A percentile compares a stretch with the other conserved stretches of the same genome.
phyloP scores from a whole-genome alignment of 1,140 invertebrate genomes.

The Lepidostoma basale region DNA sequence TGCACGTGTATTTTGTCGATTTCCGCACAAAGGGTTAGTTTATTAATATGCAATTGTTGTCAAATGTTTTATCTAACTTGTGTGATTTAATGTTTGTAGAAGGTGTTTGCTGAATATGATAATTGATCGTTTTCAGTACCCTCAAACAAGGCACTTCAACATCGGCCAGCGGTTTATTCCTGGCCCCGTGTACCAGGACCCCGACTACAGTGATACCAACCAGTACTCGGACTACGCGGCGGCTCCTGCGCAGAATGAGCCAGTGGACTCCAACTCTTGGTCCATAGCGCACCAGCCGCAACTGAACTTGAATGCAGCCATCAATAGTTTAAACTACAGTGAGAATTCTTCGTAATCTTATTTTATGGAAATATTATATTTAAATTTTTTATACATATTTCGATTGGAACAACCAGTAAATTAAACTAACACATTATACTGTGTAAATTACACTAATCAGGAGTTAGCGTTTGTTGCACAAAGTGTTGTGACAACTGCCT shows the following conservation, averaged over 20 bases:
- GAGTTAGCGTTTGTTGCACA: too few species aligned
- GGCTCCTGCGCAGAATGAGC: slow-evolving; percentile 27
- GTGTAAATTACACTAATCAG: too few species aligned
- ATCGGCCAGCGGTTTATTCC: slow-evolving; percentile 30
- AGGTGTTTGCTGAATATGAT: not conserved
- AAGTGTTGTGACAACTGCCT: too few species aligned
- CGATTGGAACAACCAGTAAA: too few species aligned
- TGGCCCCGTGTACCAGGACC: slow-evolving; percentile 37
- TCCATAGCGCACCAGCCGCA: slow-evolving; percentile 29
- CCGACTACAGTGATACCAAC: slow-evolving; percentile 33
- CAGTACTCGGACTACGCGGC: slow-evolving; percentile 39
- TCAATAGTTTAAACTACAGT: slow-evolving; percentile 37
- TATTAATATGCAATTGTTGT: not conserved
- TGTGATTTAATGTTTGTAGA: not conserved
- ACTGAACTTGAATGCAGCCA: slow-evolving; percentile 24
- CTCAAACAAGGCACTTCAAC: slow-evolving; percentile 18
- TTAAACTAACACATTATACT: too few species aligned
- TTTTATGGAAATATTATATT: too few species aligned
- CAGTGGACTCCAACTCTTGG: slow-evolving; percentile 31
- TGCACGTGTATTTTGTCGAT: slow-evolving; percentile 40
- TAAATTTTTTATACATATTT: too few species aligned
- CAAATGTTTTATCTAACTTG: too few species aligned
- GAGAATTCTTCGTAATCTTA: not conserved
- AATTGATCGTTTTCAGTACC: slow-evolving; percentile 11
- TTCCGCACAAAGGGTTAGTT: slow-evolving; percentile 29